A percentile compares a stretch with the other conserved stretches of the same genome.
These are phyloP conservation scores for Standfussiana lucernea DNA, from an alignment of 2,888 invertebrate species.

Conservation along the genomic window DNA sequence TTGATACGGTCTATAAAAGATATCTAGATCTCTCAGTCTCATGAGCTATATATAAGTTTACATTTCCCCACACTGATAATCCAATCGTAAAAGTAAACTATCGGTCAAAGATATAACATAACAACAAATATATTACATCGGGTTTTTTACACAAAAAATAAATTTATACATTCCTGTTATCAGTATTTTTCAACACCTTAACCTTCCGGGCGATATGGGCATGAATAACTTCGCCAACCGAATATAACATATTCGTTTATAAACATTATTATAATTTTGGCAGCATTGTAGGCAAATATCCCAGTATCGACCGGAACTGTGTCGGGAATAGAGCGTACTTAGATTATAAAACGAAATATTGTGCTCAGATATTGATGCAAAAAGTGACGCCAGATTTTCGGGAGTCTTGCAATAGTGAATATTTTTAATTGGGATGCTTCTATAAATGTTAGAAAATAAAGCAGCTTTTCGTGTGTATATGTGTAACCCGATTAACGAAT, in stretches of 20 bases:
- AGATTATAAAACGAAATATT: neutral
- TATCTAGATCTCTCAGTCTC: neutral
- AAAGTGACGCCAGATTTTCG: neutral
- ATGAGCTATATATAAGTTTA: neutral
- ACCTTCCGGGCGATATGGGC: slow-evolving; percentile 48
- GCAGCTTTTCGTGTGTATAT: neutral
- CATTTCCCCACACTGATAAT: neutral
- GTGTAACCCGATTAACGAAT: neutral
- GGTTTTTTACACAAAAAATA: slow-evolving; percentile 19
- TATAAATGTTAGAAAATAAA: neutral
- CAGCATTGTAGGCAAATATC: slow-evolving; percentile 2
- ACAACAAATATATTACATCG: neutral
- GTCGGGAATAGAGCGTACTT: neutral
- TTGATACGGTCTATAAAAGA: too few species aligned
- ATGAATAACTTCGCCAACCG: slow-evolving; percentile 13
- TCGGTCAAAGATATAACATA: neutral
- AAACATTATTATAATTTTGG: slow-evolving; percentile 28
- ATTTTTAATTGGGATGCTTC: neutral
- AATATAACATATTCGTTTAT: slow-evolving; percentile 5
- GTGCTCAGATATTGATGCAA: neutral
- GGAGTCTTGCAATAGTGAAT: neutral
- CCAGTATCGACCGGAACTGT: slow-evolving; percentile 6
- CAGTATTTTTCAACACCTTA: slow-evolving; percentile 44
- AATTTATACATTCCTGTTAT: slow-evolving; percentile 39
- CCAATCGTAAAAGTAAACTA: slow-evolving; percentile 4